These are phyloP conservation scores for Rhombomys opimus DNA, from an alignment of 2,113 vertebrate species.

Conservation along the genomic window DNA sequence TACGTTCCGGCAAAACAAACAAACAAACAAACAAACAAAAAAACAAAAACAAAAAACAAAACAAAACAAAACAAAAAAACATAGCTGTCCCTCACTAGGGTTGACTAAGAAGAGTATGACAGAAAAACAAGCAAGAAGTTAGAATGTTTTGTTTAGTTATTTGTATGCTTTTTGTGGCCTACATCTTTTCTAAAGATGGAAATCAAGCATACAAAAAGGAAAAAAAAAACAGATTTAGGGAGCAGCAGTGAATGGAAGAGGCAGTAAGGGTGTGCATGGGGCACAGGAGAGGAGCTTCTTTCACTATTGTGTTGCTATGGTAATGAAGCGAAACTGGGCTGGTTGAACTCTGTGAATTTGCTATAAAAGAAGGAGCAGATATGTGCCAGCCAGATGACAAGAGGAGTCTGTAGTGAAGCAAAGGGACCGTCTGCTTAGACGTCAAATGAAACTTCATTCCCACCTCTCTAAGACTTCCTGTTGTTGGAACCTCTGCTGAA, in stretches of 20 bases:
- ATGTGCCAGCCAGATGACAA: neutral
- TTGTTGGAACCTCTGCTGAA: neutral
- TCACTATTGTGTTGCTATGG: conserved; percentile 65
- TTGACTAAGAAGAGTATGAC: neutral
- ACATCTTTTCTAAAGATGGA: neutral
- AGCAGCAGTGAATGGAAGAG: neutral
- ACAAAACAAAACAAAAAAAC: neutral
- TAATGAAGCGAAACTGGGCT: conserved; percentile 32
- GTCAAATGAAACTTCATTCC: neutral
- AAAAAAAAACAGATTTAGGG: neutral
- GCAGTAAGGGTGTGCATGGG: neutral
- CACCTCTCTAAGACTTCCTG: neutral
- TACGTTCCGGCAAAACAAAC: neutral
- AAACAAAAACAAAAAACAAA: neutral
- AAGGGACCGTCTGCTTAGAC: neutral
- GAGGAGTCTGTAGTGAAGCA: conserved; percentile 40
- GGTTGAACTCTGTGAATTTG: neutral
- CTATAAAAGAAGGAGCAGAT: conserved; percentile 10
- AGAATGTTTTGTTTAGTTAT: neutral
- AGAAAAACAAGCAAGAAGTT: conserved; percentile 10
- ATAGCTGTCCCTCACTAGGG: neutral
- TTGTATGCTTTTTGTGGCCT: neutral
- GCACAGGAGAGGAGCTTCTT: neutral
- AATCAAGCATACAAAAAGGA: neutral
- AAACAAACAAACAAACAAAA: too few species aligned